Evolutionary conservation across 2,113 vertebrate species (phyloP), one percentile per base, ranked within the genome.

Genomic region (Lagopus leucura): DNA sequence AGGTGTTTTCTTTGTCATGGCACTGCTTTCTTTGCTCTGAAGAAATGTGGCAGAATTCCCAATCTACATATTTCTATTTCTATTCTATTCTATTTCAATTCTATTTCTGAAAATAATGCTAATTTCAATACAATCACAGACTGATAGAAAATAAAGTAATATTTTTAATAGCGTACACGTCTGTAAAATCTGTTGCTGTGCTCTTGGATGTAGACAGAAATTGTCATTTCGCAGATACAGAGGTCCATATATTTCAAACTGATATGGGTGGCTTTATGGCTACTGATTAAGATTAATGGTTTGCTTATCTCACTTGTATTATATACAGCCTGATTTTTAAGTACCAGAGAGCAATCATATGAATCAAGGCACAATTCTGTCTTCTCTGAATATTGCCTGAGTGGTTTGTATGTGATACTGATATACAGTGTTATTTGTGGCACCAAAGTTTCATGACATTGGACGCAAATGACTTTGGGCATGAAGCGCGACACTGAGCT

Each of bases 131-230:
- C 14, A 83, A 72, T 38, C 1, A n/a, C 36, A 72, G 57, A 24
- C 13, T 58, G 58, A 43, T 0, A 67, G 13, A 5, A 63, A 30
- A 61, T 50, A 60, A 83, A 50, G 13, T 27, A 17, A 36, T 22
- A 40, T 18, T 40, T 27, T 17, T 25, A 63, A 40, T 63, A 63
- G 24, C 7, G 25, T 63, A 4, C 18, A 11, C 4, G 79, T 54
- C 24, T 50, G 8, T 14, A 50, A n/a, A 0, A 0, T 36, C 22
- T 10, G 11, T 10, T 75, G 24, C 38, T 75, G 1, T 42, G 47
- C 52, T 47, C 52, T 61, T 27, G 21, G 30, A 36, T 25, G 42
- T 13, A 60, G 27, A 43, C 32, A 80, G 36, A 22, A 79, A 86
- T 82, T 40, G 11, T 4, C 73, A 24, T 8, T 76, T 82, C 30